These are phyloP conservation scores for Drosophila mojavensis DNA, from an alignment of 1,140 invertebrate species.

Conservation along the genomic window DNA sequence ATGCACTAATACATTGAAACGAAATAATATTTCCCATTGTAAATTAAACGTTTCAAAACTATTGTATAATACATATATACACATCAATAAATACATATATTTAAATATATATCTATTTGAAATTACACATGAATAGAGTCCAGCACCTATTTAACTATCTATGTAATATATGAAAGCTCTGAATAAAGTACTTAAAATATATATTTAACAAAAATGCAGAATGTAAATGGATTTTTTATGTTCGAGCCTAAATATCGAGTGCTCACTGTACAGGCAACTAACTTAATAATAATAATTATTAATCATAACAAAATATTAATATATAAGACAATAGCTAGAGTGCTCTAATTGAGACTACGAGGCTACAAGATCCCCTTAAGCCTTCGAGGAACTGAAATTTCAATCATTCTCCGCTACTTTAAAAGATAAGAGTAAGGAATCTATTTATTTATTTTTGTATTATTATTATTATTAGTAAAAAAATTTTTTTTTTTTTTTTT, in stretches of 20 bases:
- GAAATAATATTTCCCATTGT: conserved; percentile 52
- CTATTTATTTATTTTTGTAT: neutral
- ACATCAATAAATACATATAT: conserved; percentile 2
- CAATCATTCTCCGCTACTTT: no score
- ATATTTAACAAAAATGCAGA: conserved; percentile 56
- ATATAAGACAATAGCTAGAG: no score
- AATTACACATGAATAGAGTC: conserved; percentile 15
- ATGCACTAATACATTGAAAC: conserved; percentile 13
- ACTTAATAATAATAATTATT: no score
- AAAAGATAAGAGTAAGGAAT: neutral
- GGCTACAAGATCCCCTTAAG: no score
- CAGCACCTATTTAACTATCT: conserved; percentile 36
- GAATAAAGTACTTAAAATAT: conserved; percentile 38
- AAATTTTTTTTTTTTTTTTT: neutral
- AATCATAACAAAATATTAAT: no score
- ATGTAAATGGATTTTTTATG: neutral
- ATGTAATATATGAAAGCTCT: conserved; percentile 59
- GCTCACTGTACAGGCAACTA: no score
- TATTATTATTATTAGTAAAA: no score
- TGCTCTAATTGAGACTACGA: no score
- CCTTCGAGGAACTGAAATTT: no score
- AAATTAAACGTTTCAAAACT: conserved; percentile 67
- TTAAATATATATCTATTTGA: neutral
- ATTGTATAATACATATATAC: conserved; percentile 54
- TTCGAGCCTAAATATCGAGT: no score